phyloP scores from a whole-genome alignment of 2,113 vertebrate species.

The Burhinus oedicnemus region DNA sequence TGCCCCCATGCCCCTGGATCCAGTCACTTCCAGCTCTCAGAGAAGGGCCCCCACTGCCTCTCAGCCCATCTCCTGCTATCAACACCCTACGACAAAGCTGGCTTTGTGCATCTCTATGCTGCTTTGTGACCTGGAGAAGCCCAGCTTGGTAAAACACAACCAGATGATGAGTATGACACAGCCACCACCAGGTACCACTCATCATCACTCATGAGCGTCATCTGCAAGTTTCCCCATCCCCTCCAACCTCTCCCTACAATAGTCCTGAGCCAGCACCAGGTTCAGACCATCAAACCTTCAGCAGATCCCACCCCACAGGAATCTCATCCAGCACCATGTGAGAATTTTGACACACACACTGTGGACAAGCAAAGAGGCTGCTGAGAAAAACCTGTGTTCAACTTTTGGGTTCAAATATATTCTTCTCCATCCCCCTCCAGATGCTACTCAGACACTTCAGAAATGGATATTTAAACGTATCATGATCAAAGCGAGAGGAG shows the following conservation, averaged over 20 bases:
- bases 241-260: background rate
- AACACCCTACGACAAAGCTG: background rate
- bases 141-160: background rate
- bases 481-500: background rate
- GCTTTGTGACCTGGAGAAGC: background rate
- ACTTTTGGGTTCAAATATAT: background rate
- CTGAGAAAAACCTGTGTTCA: background rate
- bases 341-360: background rate
- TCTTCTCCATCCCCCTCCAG: background rate
- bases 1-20: background rate
- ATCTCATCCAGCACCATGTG: background rate
- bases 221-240: too few species aligned
- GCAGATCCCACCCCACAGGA: background rate
- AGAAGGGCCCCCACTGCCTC: background rate
- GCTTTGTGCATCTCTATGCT: background rate
- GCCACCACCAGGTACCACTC: background rate
- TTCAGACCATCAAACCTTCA: background rate
- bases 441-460: background rate
- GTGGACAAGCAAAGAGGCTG: background rate
- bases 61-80: background rate
- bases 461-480: background rate
- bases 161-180: background rate
- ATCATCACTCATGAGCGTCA: background rate
- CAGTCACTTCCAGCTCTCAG: background rate
- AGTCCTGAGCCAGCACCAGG: background rate